These are phyloP conservation scores for Elanus axillaris DNA, from an alignment of 2,113 vertebrate species.

Conservation along the genomic window DNA sequence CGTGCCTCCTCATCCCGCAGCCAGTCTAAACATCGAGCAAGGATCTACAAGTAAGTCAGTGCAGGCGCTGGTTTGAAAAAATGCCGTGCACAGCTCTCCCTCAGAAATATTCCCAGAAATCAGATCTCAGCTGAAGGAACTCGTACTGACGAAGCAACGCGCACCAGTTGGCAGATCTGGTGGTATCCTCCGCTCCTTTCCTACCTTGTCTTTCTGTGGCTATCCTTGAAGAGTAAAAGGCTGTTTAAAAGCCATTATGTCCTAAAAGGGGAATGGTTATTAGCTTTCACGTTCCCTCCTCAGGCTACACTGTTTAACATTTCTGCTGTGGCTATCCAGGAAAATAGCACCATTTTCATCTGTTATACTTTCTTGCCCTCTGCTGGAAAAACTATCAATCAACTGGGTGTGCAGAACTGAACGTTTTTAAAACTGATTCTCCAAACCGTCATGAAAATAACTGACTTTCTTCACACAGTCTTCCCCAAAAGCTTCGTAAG, in stretches of 20 bases:
- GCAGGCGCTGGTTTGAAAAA: neutral
- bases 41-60: neutral
- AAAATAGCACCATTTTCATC: conserved; percentile 39
- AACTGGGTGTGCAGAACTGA: neutral
- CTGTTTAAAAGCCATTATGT: conserved; percentile 64
- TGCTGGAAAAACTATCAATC: conserved; percentile 63
- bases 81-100: neutral
- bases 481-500: neutral
- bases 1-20: neutral
- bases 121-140: neutral
- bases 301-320: conserved; percentile 51
- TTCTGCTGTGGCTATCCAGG: neutral
- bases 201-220: conserved; percentile 14
- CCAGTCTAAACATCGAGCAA: neutral
- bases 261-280: conserved; percentile 56
- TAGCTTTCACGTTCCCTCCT: conserved; percentile 49
- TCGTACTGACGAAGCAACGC: neutral
- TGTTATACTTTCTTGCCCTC: conserved; percentile 77
- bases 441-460: neutral
- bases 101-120: neutral
- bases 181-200: conserved; percentile 30
- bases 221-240: conserved; percentile 53
- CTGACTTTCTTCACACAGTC: neutral
- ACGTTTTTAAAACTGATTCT: conserved; percentile 7
- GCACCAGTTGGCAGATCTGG: neutral